These are phyloP conservation scores for Mythimna lalbum DNA, from an alignment of 2,888 invertebrate species.

Conservation along the genomic window DNA sequence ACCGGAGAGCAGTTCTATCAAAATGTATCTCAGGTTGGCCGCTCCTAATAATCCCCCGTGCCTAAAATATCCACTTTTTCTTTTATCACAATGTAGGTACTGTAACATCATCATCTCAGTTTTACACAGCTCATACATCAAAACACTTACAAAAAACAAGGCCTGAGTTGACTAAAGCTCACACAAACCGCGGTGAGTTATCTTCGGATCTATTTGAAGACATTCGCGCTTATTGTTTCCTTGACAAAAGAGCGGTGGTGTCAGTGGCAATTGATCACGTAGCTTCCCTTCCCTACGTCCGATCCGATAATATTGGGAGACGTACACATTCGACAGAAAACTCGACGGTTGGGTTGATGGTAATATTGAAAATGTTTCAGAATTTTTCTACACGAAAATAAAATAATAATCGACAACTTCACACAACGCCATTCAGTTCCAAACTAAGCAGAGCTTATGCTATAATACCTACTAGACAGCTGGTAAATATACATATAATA, in stretches of 20 bases:
- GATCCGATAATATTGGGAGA: constrained; percentile 57
- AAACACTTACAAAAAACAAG: constrained; percentile 27
- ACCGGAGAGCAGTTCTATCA: too few species aligned
- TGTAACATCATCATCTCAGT: background rate
- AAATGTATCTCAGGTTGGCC: too few species aligned
- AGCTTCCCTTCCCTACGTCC: constrained; percentile 63
- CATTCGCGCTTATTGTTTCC: constrained; percentile 78
- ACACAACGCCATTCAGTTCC: too few species aligned
- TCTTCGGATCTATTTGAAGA: constrained; percentile 74
- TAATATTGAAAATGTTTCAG: background rate
- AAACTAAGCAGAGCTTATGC: too few species aligned
- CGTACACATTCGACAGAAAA: constrained; percentile 35
- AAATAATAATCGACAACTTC: too few species aligned
- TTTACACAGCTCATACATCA: constrained; percentile 14
- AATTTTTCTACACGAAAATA: background rate
- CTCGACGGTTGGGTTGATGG: constrained; percentile 3
- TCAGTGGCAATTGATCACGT: constrained; percentile 79
- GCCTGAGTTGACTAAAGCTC: constrained; percentile 34
- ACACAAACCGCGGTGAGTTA: constrained; percentile 64
- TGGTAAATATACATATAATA: too few species aligned
- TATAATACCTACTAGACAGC: too few species aligned
- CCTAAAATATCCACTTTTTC: too few species aligned
- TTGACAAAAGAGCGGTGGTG: constrained; percentile 76
- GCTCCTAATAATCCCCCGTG: too few species aligned
- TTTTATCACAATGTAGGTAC: too few species aligned